Base-by-base conservation (phyloP, 2,113 vertebrate genomes). In the Stegostoma tigrinum region DNA sequence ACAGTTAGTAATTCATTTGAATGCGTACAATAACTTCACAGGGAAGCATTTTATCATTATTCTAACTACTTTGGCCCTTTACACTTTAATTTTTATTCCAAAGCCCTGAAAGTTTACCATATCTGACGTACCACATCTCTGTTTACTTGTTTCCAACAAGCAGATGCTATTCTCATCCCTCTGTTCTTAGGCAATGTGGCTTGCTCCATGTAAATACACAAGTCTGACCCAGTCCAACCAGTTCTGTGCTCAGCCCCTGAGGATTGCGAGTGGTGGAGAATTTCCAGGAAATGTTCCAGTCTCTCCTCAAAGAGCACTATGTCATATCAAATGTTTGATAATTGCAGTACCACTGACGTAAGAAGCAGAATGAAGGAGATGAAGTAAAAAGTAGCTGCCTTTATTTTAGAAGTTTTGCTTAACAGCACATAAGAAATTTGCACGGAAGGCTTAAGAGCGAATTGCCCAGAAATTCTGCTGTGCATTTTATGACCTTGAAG, bases 121-220 rank as follows among this genome's bases (percentile, higher is more conserved):
- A 95, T 48, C 21, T 72, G 72, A 72, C 68, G 48, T 72, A 72
- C 94, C 94, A 95, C 38, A 34, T 61, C 68, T 75, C 94, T 95
- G 94, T 30, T 45, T 72, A 70, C 68, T 70, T 42, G 72, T 95
- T 95, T 95, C 94, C 94, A 52, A 5, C 27, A 27, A 72, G 68
- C 45, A 72, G 94, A 45, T 70, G 94, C 45, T 95, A 95, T 95
- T 95, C 75, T 95, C 72, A 30, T 45, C 52, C 68, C 67, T 72
- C 68, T 4, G 70, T 72, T 95, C 42, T 95, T 95, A 75, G 94
- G 94, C 94, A 72, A 45, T 5, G 42, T 75, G 10, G n/a, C 42
- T 75, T 68, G 12, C 68, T 95, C 24, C 94, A 30, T 52, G 68
- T 95, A 30, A 75, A 30, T 52, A 95, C 45, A 48, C 19, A 24